Conservation (phyloP, 2,113 vertebrate genomes). For the Stegastes partitus region DNA sequence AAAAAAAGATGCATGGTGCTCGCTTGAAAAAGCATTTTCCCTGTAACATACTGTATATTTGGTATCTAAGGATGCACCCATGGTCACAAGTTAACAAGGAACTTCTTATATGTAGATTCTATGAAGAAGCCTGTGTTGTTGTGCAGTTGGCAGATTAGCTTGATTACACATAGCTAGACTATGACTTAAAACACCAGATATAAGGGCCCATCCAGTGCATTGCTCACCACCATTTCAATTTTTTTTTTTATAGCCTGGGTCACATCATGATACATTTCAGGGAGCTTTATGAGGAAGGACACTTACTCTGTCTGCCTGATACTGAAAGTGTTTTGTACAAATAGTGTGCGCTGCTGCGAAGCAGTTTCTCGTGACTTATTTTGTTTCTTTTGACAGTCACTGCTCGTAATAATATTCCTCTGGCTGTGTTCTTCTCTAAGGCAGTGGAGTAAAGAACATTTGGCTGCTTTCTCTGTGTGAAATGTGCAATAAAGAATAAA, state of each 20-base stretch:
- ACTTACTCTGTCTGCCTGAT: neutral
- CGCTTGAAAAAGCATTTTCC: neutral
- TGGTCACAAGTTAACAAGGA: neutral
- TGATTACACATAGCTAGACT: neutral
- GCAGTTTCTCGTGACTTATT: conserved; percentile 1
- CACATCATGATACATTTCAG: neutral
- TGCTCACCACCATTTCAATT: neutral
- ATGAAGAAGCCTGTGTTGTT: neutral
- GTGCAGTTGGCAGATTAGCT: neutral
- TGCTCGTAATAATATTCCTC: neutral
- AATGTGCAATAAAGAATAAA: conserved; percentile 33
- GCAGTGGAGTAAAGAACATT: conserved; percentile 5
- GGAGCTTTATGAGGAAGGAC: neutral
- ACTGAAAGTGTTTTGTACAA: neutral
- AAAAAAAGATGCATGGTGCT: neutral
- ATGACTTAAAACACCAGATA: neutral
- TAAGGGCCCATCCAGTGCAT: neutral
- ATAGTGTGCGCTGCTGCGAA: neutral
- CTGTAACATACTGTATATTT: neutral
- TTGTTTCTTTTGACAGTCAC: neutral
- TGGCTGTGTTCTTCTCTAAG: neutral
- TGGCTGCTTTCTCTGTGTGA: conserved; percentile 22
- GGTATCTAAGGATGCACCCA: neutral
- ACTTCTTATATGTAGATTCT: neutral
- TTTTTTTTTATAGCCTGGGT: neutral